Evolutionary conservation across 2,888 invertebrate species (phyloP).

Genomic region (Salticus scenicus): DNA sequence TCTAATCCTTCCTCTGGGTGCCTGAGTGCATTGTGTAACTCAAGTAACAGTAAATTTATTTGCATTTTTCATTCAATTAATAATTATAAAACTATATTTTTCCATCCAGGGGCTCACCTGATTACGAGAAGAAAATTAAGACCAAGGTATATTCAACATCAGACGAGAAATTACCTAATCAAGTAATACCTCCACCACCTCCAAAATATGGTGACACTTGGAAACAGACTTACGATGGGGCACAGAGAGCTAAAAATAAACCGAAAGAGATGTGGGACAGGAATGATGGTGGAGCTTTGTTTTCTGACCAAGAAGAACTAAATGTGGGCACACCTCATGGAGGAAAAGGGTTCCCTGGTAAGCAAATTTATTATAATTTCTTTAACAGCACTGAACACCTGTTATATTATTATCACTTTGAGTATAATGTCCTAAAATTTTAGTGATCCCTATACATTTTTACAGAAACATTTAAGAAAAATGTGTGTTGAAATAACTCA

Average conservation of each 20-base stretch:
- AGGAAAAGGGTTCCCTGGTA: slow-evolving; percentile 51
- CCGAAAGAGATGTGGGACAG: slow-evolving; percentile 46
- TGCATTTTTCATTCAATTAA: background rate
- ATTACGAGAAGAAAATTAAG: slow-evolving; percentile 34
- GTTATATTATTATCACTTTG: too few species aligned
- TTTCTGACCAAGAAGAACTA: slow-evolving; percentile 67
- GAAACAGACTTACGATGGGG: slow-evolving; percentile 55
- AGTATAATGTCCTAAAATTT: too few species aligned
- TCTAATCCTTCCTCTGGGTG: too few species aligned
- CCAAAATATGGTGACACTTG: slow-evolving; percentile 31
- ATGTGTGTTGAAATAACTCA: too few species aligned
- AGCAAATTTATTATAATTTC: too few species aligned
- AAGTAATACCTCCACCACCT: slow-evolving; percentile 6
- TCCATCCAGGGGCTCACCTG: slow-evolving; percentile 27
- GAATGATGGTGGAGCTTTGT: slow-evolving; percentile 52
- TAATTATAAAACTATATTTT: background rate
- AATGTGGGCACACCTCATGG: slow-evolving; percentile 64
- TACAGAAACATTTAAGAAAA: too few species aligned
- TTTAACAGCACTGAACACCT: too few species aligned
- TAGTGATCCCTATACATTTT: too few species aligned
- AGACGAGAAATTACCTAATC: slow-evolving; percentile 48
- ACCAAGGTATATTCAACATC: slow-evolving; percentile 18
- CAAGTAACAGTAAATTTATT: too few species aligned
- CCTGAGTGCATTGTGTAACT: too few species aligned
- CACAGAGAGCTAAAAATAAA: slow-evolving; percentile 45